Base-by-base conservation (phyloP, 2,797 vertebrate species). In the Xyrichtys novacula region DNA sequence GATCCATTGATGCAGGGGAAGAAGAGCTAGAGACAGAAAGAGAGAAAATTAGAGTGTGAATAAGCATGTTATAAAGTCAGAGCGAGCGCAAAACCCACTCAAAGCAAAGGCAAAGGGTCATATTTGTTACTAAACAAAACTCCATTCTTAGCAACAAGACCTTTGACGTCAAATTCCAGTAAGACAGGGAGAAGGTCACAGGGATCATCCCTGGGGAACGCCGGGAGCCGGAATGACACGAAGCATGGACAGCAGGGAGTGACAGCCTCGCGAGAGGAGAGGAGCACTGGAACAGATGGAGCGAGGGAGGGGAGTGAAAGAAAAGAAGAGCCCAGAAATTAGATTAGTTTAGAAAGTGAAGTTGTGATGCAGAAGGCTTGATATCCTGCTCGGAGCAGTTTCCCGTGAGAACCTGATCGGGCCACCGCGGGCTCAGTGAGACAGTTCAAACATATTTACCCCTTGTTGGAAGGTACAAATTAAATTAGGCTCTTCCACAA, bases 381-480 rank as follows among this genome's bases (percentile, higher is more conserved):
- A 95, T 95, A 96, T 96, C 94, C 96, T 96, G 94, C 89, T 94
- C 19, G 39, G 82, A 94, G 92, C 93, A 93, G 95, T 96, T 98
- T 98, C 97, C 97, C 96, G 95, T 99, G 97, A 99, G 97, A 98
- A 98, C 96, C 94, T 80, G 80, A 88, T 90, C 80, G 32, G 78
- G 92, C 93, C 91, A 94, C 93, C 90, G 89, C 81, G 80, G 93
- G 93, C 94, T 95, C 91, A 94, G 94, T 89, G 90, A 95, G 95
- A 95, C 93, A 96, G 96, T 96, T 96, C 96, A 97, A 97, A 98
- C 95, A 96, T 96, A 97, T 98, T 96, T 97, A 97, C 95, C 96
- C 96, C 95, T 97, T 93, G 94, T 96, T 97, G 94, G 95, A 98
- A 97, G 95, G 95, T 97, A 98, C 96, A 98, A 99, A 98, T 98